A percentile compares a stretch with the other conserved stretches of the same genome.
Evolutionary conservation across 1,140 invertebrate species (phyloP).

Genomic region (Leguminivora glycinivorella): DNA sequence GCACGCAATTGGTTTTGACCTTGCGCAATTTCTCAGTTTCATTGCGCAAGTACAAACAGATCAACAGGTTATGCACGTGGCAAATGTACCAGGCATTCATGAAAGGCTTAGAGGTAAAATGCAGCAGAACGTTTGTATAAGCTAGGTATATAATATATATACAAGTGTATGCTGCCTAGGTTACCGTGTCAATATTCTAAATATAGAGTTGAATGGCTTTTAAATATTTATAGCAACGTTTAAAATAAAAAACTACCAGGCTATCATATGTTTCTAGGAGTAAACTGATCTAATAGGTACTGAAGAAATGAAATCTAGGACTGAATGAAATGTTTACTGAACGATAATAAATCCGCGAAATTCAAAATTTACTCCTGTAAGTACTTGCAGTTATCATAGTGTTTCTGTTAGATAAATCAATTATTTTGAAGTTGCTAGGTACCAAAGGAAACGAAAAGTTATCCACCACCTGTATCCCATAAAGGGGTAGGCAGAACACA

Average conservation of each 20-base stretch:
- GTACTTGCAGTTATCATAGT: no score
- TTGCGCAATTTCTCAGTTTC: neutral
- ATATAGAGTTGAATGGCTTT: neutral
- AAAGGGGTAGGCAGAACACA: no score
- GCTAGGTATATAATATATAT: no score
- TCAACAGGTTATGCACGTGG: slow-evolving; percentile 21
- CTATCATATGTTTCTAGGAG: neutral
- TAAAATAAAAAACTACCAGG: neutral
- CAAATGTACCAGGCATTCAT: neutral
- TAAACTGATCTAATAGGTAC: no score
- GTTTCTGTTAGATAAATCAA: no score
- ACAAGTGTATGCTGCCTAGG: neutral
- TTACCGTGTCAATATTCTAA: neutral
- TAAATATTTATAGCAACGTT: neutral
- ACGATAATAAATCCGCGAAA: neutral
- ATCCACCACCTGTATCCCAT: no score
- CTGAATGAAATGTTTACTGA: neutral
- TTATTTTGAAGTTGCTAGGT: no score
- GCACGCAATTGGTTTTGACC: neutral
- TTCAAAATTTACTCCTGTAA: neutral
- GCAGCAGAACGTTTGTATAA: neutral
- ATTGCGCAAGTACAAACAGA: slow-evolving; percentile 21
- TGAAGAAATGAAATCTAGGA: no score
- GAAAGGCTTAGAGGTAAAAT: neutral
- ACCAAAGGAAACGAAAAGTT: no score